Conservation (phyloP, 1,140 invertebrate species). For the fruit fly (Drosophila melanogaster) region DNA sequence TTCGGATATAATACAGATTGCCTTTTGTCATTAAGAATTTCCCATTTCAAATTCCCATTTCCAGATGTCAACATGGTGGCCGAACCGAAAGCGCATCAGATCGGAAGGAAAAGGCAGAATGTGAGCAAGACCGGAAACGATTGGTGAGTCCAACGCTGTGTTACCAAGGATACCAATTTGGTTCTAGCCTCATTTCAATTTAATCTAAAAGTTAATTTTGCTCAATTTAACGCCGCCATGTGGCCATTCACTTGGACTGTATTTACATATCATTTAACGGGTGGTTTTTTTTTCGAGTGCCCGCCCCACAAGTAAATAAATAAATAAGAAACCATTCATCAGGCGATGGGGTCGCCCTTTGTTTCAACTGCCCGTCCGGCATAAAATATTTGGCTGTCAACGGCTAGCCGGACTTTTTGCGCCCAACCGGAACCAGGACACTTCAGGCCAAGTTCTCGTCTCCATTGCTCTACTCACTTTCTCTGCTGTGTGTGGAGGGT, state of each 20-base stretch:
- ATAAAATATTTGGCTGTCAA: slow-evolving; percentile 80
- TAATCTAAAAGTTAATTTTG: slow-evolving; percentile 67
- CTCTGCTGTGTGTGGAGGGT: slow-evolving; percentile 10
- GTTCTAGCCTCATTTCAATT: slow-evolving; percentile 56
- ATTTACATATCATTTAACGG: slow-evolving; percentile 83
- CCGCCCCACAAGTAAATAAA: slow-evolving; percentile 60
- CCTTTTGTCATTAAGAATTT: slow-evolving; percentile 28
- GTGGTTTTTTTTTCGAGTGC: slow-evolving; percentile 4
- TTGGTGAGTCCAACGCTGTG: slow-evolving; percentile 87
- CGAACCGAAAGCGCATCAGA: slow-evolving; percentile 93
- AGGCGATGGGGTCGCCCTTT: slow-evolving; percentile 58
- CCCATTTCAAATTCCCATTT: slow-evolving; percentile 20
- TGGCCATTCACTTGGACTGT: slow-evolving; percentile 63
- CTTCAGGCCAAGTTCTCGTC: slow-evolving; percentile 32
- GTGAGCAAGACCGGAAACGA: slow-evolving; percentile 92
- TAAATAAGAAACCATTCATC: slow-evolving; percentile 71
- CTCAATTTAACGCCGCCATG: slow-evolving; percentile 72
- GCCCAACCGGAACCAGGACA: slow-evolving; percentile 14
- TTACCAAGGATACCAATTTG: neutral
- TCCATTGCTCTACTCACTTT: slow-evolving; percentile 20
- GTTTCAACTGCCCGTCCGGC: slow-evolving; percentile 61
- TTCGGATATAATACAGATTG: slow-evolving; percentile 36
- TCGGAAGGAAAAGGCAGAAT: slow-evolving; percentile 91
- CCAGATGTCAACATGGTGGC: slow-evolving; percentile 90
- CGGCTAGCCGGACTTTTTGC: slow-evolving; percentile 47